Base-by-base conservation (phyloP, 1,140 invertebrate species). In the Euglossa dilemma region DNA sequence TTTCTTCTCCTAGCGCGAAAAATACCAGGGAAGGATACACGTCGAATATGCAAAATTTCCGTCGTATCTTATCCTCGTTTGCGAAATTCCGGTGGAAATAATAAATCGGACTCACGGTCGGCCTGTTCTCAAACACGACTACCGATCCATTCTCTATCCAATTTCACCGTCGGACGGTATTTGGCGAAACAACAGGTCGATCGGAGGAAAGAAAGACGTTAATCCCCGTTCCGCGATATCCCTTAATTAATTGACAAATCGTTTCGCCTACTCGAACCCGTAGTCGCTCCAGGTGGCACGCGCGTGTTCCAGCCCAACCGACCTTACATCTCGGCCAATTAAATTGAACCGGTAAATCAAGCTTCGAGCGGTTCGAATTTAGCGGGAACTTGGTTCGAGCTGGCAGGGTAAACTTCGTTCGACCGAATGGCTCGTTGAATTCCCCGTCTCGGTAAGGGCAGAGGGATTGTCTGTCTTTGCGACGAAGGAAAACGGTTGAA, bases 291-390 rank as follows among this genome's bases (percentile, higher is more conserved):
- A 57, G 50, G 52, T n/a, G 36, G 64, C 52, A 23, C 52, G n/a
- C 52, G 43, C 25, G 52, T 59, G 67, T 45, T 52, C 25, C 16
- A 18, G 6, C n/a, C 12, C 66, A 47, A 12, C 59, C 45, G 52
- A 69, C 28, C 50, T 80, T 61, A 47, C 28, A 69, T 80, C 59
- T 63, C 59, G 36, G 36, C 59, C 79, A 80, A 80, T 80, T 80
- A 80, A 80, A 80, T 80, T 56, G 50, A 73, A 45, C 59, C 59
- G 79, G 28, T 74, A 74, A 80, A 80, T 80, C 79, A 74, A 63
- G 78, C 50, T 64, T 80, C 77, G 43, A 71, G 28, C 56, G 11
- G 47, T 57, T 72, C 57, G 77, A 71, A 80, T 80, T 63, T 57
- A 54, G 25, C 72, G 25, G 14, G 20, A 61, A 18, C 28, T 20